Percentiles rank a stretch among this genome's conserved stretches.
These are phyloP conservation scores for Rhimphoctona megacephalus DNA, from an alignment of 2,888 invertebrate genomes.

Conservation along the genomic window DNA sequence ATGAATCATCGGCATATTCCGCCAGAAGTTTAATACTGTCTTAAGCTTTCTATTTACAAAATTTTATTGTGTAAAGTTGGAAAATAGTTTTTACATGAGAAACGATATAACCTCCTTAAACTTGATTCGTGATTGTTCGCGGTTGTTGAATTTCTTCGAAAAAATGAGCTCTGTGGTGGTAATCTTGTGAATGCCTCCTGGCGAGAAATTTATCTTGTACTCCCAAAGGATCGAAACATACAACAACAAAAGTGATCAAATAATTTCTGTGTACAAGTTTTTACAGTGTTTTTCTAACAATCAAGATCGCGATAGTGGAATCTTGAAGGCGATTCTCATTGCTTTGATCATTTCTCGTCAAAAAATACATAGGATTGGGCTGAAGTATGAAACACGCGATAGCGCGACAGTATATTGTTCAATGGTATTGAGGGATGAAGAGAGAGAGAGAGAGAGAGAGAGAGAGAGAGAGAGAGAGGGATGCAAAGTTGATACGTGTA, in stretches of 20 bases:
- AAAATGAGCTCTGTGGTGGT: too few relatives aligned
- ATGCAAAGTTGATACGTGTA: conserved; percentile 2
- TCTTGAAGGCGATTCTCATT: neutral
- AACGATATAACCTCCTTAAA: too few relatives aligned
- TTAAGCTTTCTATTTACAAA: too few relatives aligned
- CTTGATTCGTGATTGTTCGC: too few relatives aligned
- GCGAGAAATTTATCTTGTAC: neutral
- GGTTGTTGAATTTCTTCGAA: too few relatives aligned
- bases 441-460: conserved; percentile 3
- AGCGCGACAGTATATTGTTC: conserved; percentile 5
- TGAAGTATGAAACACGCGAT: neutral
- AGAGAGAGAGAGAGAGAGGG: neutral
- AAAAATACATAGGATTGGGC: conserved; percentile 6
- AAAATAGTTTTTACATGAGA: too few relatives aligned
- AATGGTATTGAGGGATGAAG: conserved; percentile 26
- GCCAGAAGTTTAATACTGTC: too few relatives aligned
- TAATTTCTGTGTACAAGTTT: neutral
- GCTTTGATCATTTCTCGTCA: neutral
- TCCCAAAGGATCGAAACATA: neutral
- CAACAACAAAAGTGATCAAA: neutral
- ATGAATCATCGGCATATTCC: too few relatives aligned
- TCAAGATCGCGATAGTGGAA: neutral
- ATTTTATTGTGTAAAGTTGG: too few relatives aligned
- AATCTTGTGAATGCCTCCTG: too few relatives aligned
- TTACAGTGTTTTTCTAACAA: neutral